phyloP scores from a whole-genome alignment of 2,797 vertebrate species.

The Pseudopleuronectes americanus region DNA sequence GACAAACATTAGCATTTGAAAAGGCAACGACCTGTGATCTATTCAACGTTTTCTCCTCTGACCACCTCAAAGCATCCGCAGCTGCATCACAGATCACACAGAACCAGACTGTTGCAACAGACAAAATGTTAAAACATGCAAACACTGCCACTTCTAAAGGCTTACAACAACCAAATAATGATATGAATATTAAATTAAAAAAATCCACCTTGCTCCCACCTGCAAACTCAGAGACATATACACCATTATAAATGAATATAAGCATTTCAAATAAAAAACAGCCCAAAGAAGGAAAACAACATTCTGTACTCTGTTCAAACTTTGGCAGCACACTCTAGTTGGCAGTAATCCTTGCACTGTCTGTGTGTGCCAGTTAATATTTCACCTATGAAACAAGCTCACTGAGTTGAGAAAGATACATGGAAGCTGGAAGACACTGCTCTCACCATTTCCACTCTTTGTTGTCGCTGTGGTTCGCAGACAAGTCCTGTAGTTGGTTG shows the following conservation, averaged over 20 bases:
- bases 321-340: neutral
- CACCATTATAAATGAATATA: too few species aligned
- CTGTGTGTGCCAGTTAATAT: neutral
- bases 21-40: conserved; percentile 32
- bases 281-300: neutral
- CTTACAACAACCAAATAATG: too few species aligned
- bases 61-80: conserved; percentile 47
- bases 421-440: neutral
- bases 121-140: conserved; percentile 3
- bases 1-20: conserved; percentile 60
- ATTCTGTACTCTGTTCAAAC: neutral
- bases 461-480: conserved; percentile 52
- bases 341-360: neutral
- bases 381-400: conserved; percentile 10
- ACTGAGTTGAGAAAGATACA: conserved; percentile 1
- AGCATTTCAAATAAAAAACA: too few species aligned
- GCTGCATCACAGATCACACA: conserved; percentile 9
- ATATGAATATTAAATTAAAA: too few species aligned
- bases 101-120: neutral
- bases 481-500: conserved; percentile 64
- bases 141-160: neutral
- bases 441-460: conserved; percentile 85
- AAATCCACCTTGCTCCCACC: too few species aligned
- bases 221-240: too few species aligned
- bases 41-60: conserved; percentile 41